Base-by-base conservation (phyloP, 2,888 invertebrate species). In the Agonopterix arenella region DNA sequence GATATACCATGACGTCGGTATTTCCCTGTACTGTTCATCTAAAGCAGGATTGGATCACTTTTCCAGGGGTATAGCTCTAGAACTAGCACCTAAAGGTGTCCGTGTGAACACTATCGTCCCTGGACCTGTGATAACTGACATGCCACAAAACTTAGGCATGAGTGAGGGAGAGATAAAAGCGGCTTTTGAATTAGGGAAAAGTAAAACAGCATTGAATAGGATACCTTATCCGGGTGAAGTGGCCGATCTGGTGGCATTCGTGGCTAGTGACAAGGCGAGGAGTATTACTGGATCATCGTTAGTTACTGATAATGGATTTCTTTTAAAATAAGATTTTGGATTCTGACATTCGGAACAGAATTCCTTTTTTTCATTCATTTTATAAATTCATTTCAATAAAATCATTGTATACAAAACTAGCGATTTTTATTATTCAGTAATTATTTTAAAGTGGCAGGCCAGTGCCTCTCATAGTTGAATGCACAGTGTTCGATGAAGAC, bases 91-190 rank as follows among this genome's bases (percentile, higher is more conserved):
- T 8, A 46, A 46, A 36, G 60, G 58, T 11, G 53, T 60, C 1
- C 44, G 60, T 36, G 58, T 58, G 0, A 60, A 60, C 41, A 13
- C 44, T 7, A 95, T 96, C 0, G 95, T 95, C 79, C 97, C 97
- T 9, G 61, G 61, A 8, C 56, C 56, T 1, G 56, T 56, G 5
- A 58, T 43, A 13, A 60, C 59, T 2, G 52, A 58, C 44, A 48
- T 61, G 38, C 9, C 56, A 0, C 42, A 47, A 28, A 58, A 90
- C 76, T 95, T 41, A 2, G 59, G 52, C 2, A 9, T 47, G 95
- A 73, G 83, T 96, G 55, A 93, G 95, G 60, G 91, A 2, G 36
- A 46, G 7, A 43, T 38, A 5, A 11, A 48, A 8, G 11, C 8
- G 7, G 4, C 44, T 28, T 57, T 49, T 53, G 43, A 55, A 28